Evolutionary conservation across 2,888 invertebrate genomes (phyloP), one percentile per base, ranked within the genome.

Genomic region (Galerucella calmariensis): DNA sequence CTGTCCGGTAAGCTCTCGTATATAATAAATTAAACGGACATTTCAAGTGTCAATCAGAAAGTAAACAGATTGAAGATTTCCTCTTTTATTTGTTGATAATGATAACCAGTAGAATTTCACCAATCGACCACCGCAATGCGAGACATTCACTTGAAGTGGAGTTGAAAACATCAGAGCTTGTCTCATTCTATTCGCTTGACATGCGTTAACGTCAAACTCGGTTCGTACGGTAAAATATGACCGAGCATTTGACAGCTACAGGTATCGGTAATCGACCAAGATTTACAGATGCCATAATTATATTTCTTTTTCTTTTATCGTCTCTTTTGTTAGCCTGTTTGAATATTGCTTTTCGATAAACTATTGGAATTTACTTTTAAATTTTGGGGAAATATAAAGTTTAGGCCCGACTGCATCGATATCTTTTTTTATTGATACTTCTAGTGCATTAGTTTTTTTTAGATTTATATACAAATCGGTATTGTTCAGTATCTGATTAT

Each of bases 211-310:
- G 84, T 84, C 84, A 83, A 81, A 79, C 79, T 74, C 78, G 78
- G 80, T 80, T 81, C 81, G 81, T 79, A 79, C 79, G 83, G 75
- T 84, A 84, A 85, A 84, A 84, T 85, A 85, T 83, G 83, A 82
- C 82, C 80, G 80, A 75, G 77, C 76, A 77, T 79, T 80, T 82
- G 84, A 84, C 85, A 84, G 83, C 79, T 84, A 84, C 84, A 84
- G 83, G 84, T 84, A 84, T 83, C 81, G 83, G 83, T 82, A 83
- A 82, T 80, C 81, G 78, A 77, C 75, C 72, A 81, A 85, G 84
- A 85, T 85, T 84, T 84, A 84, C 83, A 81, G 81, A 83, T 79
- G 81, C 81, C 82, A 83, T 83, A 83, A 83, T 84, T 83, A 82
- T 83, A 82, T 83, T 84, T 81, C 82, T 80, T 80, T 77, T 81